phyloP scores from a whole-genome alignment of 1,140 invertebrate species.

The Lordiphosa collinella region DNA sequence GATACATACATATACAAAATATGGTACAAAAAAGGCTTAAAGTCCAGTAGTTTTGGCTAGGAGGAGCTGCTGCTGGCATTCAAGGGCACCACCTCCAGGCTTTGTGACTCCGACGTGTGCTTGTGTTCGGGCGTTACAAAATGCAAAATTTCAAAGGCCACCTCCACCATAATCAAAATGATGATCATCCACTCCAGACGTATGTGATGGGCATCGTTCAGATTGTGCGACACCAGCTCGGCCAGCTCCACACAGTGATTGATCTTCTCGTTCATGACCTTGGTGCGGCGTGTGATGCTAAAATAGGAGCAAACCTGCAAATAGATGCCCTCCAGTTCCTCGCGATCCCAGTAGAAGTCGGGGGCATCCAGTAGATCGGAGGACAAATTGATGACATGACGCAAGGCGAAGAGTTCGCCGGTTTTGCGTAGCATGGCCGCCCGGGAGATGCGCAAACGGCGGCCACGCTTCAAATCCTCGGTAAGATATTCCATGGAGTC shows the following conservation, averaged over 20 bases:
- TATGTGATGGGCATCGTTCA: constrained; percentile 94
- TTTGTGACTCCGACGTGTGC: constrained; percentile 5
- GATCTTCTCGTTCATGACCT: constrained; percentile 96
- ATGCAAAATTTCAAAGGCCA: constrained; percentile 92
- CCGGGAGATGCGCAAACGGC: constrained; percentile 84
- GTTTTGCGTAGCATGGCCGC: constrained; percentile 91
- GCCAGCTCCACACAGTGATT: constrained; percentile 95
- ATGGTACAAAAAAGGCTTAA: not conserved
- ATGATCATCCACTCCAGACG: constrained; percentile 98
- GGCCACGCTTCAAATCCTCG: constrained; percentile 88
- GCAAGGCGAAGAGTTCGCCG: constrained; percentile 93
- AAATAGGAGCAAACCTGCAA: constrained; percentile 90
- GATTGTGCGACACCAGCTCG: constrained; percentile 91
- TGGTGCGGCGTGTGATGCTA: constrained; percentile 90
- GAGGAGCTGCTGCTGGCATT: not conserved
- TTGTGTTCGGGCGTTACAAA: constrained; percentile 80
- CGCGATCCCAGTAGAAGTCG: constrained; percentile 98
- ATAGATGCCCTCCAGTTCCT: constrained; percentile 91
- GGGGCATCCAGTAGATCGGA: constrained; percentile 96
- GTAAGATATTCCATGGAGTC: constrained; percentile 90
- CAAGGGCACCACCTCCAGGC: constrained; percentile 19
- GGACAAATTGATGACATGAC: constrained; percentile 94
- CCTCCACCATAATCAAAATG: constrained; percentile 95
- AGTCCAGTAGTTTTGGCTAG: not conserved
- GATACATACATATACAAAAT: too few relatives aligned